Evolutionary conservation across 1,140 invertebrate species (phyloP).

Genomic region (Meloidogyne chitwoodi): DNA sequence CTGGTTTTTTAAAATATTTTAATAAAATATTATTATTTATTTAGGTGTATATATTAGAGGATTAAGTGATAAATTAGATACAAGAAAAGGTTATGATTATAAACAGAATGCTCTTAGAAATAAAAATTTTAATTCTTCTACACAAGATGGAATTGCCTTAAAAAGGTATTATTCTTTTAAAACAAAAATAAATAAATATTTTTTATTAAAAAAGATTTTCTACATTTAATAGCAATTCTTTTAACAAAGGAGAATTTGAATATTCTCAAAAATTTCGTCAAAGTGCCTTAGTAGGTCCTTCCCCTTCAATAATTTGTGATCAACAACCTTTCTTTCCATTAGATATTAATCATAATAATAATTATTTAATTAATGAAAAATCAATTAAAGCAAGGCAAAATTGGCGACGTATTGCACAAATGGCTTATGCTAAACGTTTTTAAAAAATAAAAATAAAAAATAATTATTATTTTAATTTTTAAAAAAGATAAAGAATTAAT

Average conservation of each 20-base stretch:
- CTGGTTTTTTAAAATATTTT: conserved; percentile 30
- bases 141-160: not conserved
- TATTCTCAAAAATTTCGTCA: not conserved
- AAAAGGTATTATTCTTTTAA: not conserved
- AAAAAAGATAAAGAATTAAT: conserved; percentile 22
- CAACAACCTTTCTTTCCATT: not conserved
- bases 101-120: not conserved
- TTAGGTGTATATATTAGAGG: conserved; percentile 24
- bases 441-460: not conserved
- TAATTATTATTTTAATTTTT: not conserved
- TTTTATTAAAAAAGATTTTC: no score
- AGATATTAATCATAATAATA: conserved; percentile 9
- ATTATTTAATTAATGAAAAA: conserved; percentile 2
- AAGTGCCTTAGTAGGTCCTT: not conserved
- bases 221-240: not conserved
- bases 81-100: not conserved
- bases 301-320: not conserved
- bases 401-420: conserved; percentile 43
- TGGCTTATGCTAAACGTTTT: conserved; percentile 47
- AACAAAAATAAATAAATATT: not conserved
- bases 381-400: conserved; percentile 41
- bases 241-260: not conserved
- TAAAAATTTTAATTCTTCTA: not conserved
- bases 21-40: not conserved
- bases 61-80: conserved; percentile 5